These are phyloP conservation scores for Dolomedes plantarius DNA, from an alignment of 2,888 invertebrate genomes.

Conservation along the genomic window DNA sequence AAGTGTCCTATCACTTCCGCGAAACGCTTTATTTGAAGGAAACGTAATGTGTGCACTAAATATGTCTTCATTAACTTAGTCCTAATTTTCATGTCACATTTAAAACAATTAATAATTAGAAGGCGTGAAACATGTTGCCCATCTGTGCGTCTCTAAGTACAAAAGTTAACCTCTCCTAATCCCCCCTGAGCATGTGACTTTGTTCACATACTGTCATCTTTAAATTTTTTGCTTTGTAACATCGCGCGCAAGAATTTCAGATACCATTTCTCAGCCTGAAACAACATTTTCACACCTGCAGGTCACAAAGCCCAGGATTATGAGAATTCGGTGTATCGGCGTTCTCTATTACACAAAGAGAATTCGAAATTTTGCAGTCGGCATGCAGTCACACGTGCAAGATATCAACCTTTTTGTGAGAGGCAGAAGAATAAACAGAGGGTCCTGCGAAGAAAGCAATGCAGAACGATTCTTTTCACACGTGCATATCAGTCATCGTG, in stretches of 20 bases:
- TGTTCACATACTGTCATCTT: too few species aligned
- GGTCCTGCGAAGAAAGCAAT: neutral
- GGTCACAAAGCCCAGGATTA: neutral
- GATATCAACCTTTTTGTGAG: conserved; percentile 36
- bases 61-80: too few species aligned
- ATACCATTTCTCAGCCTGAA: neutral
- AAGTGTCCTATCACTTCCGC: too few species aligned
- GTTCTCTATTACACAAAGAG: conserved; percentile 25
- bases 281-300: conserved; percentile 16
- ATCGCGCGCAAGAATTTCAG: neutral
- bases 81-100: too few species aligned
- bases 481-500: conserved; percentile 41
- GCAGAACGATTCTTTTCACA: conserved; percentile 37
- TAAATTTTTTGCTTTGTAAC: neutral
- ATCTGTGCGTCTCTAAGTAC: too few species aligned
- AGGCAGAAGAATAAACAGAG: conserved; percentile 41
- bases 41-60: too few species aligned
- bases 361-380: conserved; percentile 39
- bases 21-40: too few species aligned
- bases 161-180: too few species aligned
- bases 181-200: too few species aligned
- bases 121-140: too few species aligned
- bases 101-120: too few species aligned
- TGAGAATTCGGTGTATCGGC: neutral
- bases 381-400: conserved; percentile 35